A percentile compares a stretch with the other conserved stretches of the same genome.
phyloP scores from a whole-genome alignment of 2,888 invertebrate species.

The Ophion slaviceki region DNA sequence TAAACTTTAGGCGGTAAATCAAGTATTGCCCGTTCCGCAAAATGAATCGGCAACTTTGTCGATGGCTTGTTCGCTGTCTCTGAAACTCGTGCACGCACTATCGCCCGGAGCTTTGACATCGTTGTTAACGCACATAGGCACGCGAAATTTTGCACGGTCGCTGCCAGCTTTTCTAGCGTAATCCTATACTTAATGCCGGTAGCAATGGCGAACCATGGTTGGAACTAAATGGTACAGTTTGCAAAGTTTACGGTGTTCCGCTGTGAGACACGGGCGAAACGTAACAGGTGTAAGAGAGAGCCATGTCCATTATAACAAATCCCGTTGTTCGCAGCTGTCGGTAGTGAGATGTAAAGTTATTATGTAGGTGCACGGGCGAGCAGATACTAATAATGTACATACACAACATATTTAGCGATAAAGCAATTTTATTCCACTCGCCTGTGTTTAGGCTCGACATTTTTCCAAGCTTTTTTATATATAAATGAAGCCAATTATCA shows the following conservation, averaged over 20 bases:
- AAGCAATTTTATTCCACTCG: not conserved
- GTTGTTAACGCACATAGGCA: constrained; percentile 21
- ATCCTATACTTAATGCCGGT: constrained; percentile 66
- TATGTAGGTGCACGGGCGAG: not conserved
- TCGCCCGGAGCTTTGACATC: not conserved
- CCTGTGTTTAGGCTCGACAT: not conserved
- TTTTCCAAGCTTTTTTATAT: not conserved
- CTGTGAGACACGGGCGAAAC: not conserved
- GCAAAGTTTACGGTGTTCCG: constrained; percentile 63
- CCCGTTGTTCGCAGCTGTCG: not conserved
- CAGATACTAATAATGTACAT: not conserved
- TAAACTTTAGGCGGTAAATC: constrained; percentile 48
- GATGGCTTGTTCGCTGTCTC: constrained; percentile 28
- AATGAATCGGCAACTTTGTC: constrained; percentile 59
- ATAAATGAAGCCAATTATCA: too few relatives aligned
- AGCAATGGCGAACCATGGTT: constrained; percentile 50
- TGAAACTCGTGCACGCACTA: constrained; percentile 21
- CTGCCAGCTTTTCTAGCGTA: constrained; percentile 53
- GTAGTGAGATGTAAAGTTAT: not conserved
- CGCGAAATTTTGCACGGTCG: constrained; percentile 17
- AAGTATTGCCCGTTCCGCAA: constrained; percentile 43
- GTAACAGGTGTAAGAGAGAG: not conserved
- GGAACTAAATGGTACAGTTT: constrained; percentile 64
- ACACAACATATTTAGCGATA: not conserved
- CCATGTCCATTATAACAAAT: not conserved